Evolutionary conservation across 1,140 invertebrate genomes (phyloP).

Genomic region (Ceratosolen solmsi): DNA sequence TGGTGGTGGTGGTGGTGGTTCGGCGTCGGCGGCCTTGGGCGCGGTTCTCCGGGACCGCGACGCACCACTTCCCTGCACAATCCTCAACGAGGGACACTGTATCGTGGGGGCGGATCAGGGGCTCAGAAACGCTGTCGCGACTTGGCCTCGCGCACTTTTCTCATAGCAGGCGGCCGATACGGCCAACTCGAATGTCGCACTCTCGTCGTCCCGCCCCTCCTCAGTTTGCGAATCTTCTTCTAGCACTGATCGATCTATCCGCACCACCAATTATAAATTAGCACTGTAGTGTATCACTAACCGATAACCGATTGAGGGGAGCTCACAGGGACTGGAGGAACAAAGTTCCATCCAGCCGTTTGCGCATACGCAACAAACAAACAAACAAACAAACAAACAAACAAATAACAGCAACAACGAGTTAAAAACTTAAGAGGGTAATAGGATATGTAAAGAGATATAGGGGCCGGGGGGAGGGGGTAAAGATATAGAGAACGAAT

Average conservation of each 20-base stretch:
- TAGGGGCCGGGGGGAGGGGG: no score
- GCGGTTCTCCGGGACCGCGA: neutral
- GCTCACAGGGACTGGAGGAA: neutral
- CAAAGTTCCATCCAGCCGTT: neutral
- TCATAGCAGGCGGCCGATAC: neutral
- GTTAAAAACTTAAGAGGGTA: no score
- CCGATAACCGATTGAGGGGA: neutral
- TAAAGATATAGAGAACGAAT: no score
- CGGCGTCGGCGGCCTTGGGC: conserved; percentile 2
- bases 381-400: no score
- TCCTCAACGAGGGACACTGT: neutral
- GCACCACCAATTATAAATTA: conserved; percentile 4
- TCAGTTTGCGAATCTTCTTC: neutral
- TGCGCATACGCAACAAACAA: neutral
- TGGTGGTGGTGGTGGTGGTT: neutral
- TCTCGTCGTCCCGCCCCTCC: neutral
- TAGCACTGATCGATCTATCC: neutral
- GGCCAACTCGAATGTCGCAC: neutral
- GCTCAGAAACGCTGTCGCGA: neutral
- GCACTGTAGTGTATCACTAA: conserved; percentile 1
- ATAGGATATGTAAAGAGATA: no score
- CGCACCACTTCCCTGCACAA: neutral
- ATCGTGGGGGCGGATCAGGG: neutral
- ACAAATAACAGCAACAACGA: no score
- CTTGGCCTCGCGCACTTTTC: neutral